Conservation (phyloP, 2,113 vertebrate genomes). For the Penelope pileata region DNA sequence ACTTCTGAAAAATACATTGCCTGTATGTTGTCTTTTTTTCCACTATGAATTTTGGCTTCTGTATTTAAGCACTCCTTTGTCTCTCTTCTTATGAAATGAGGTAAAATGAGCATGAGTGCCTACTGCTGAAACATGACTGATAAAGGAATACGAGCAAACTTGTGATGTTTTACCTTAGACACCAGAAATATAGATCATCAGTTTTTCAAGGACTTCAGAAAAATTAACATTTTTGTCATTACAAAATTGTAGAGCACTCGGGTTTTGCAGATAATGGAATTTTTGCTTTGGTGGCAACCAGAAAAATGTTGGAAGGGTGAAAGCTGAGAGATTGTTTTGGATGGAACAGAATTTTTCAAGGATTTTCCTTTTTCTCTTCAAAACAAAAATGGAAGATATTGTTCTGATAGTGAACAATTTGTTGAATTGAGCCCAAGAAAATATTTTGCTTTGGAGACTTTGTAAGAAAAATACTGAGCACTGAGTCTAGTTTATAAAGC, state of each 20-base stretch:
- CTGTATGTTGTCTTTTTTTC: neutral
- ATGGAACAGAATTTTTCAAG: neutral
- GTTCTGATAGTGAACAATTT: neutral
- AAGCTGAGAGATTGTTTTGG: neutral
- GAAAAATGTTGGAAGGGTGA: neutral
- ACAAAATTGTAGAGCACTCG: neutral
- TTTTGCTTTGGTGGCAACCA: neutral
- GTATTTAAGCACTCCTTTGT: neutral
- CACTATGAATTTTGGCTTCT: neutral
- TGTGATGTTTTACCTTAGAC: neutral
- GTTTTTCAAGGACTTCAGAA: neutral
- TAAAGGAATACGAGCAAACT: neutral
- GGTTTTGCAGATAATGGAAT: neutral
- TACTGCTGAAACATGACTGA: neutral
- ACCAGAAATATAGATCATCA: neutral
- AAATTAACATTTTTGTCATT: neutral
- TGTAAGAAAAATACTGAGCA: neutral
- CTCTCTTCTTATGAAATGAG: neutral
- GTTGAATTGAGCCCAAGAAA: neutral
- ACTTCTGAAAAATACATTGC: neutral
- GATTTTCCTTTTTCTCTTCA: neutral
- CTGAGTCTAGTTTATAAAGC: neutral
- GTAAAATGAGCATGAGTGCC: neutral
- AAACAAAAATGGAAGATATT: neutral
- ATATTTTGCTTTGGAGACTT: neutral